Base-by-base conservation (phyloP, 2,888 invertebrate species). In the Epinotia demarniana region DNA sequence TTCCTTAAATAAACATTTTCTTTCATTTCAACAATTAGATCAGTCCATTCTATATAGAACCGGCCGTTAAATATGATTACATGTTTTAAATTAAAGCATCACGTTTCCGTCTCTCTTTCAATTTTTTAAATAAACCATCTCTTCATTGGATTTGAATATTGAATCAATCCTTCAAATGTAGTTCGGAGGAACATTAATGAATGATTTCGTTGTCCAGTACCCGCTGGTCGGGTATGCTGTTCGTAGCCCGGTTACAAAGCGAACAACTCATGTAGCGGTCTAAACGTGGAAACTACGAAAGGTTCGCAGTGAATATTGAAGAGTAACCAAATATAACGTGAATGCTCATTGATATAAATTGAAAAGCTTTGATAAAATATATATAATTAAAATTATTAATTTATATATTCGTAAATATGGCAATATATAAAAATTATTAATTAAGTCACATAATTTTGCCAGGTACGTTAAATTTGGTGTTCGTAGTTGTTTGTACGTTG, bases 61-160 rank as follows among this genome's bases (percentile, higher is more conserved):
- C 67, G 67, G 67, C 55, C 18, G 19, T 55, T 39, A 57, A 57
- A n/a, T 0, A 33, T 27, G 23, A 27, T 3, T 64, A 57, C 3
- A 66, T 39, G 60, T 61, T 23, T 49, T 73, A 73, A 67, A 18
- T 55, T 39, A 55, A 70, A 49, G 61, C n/a, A 23, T 61, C 23
- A 43, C 58, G n/a, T 53, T 61, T 67, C 66, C 60, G 67, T 73
- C 67, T n/a, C 16, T 53, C 61, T 67, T 39, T 1, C 12, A 67
- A 60, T 11, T 61, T 73, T 53, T 27, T 33, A 27, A 64, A 23
- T 8, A 46, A 68, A 27, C 27, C 18, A 11, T 27, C 2, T 39
- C 9, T 18, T 1, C 13, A 43, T 57, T 9, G 12, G 11, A 57
- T 18, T 57, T 19, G 8, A 57, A n/a, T 19, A 0, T 23, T 18